phyloP scores from a whole-genome alignment of 2,797 vertebrate species.

The Eulemur mongoz region DNA sequence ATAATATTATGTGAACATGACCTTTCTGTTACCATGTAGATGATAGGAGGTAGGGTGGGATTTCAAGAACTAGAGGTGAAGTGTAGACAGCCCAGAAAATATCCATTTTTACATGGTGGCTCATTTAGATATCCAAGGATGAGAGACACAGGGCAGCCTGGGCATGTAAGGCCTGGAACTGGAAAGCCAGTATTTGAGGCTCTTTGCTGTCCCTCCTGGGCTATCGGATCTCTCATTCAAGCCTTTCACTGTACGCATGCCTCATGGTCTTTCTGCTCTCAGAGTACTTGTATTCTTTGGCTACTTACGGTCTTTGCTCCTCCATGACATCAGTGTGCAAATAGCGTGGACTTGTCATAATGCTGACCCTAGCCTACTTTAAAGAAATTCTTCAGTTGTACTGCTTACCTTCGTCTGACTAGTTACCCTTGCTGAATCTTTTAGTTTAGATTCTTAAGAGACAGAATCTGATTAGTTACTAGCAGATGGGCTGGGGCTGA shows the following conservation, averaged over 20 bases:
- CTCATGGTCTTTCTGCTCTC: neutral
- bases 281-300: neutral
- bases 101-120: neutral
- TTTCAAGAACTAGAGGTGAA: neutral
- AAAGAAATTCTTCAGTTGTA: neutral
- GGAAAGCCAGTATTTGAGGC: neutral
- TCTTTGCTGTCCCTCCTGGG: neutral
- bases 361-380: neutral
- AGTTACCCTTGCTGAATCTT: neutral
- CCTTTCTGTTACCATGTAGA: neutral
- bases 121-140: neutral
- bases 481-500: neutral
- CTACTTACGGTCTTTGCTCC: neutral
- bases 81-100: neutral
- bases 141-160: neutral
- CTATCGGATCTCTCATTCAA: neutral
- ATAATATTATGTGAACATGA: neutral
- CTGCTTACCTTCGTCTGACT: neutral
- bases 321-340: neutral
- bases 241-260: neutral
- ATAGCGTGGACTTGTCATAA: neutral
- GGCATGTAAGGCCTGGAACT: neutral
- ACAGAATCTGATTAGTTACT: neutral
- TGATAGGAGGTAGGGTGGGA: neutral
- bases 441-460: neutral